A percentile compares a stretch with the other conserved stretches of the same genome.
These are phyloP conservation scores for Chironomus tentans DNA, from an alignment of 2,888 invertebrate species.

Conservation along the genomic window DNA sequence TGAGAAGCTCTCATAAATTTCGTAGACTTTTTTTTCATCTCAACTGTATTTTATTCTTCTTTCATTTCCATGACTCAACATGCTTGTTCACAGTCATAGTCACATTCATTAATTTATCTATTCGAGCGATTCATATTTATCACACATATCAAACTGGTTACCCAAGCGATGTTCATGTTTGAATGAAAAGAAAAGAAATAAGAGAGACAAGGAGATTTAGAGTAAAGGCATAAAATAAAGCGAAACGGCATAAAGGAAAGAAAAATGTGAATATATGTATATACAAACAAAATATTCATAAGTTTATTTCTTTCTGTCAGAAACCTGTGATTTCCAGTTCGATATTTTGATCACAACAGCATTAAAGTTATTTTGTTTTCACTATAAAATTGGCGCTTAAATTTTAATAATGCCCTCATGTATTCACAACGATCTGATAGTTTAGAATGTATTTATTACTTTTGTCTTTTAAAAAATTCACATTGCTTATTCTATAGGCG, in stretches of 20 bases:
- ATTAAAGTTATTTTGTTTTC: neutral
- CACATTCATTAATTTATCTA: constrained; percentile 13
- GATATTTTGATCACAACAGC: neutral
- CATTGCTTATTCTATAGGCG: neutral
- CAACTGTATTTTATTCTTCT: too few species aligned
- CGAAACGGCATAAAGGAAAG: neutral
- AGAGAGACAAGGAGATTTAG: constrained; percentile 5
- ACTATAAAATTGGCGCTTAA: neutral
- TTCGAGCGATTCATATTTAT: constrained; percentile 16
- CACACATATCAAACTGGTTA: constrained; percentile 20
- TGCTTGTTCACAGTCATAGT: neutral
- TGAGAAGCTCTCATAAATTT: neutral
- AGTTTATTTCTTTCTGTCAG: constrained; percentile 17
- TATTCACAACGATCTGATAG: constrained; percentile 8
- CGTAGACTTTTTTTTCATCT: neutral
- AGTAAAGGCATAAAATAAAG: neutral
- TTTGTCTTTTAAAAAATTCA: neutral
- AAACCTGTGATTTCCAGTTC: constrained; percentile 5
- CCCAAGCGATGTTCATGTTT: neutral
- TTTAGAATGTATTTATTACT: neutral
- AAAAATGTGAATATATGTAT: neutral
- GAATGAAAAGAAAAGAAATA: neutral
- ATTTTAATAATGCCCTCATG: neutral
- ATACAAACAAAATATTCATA: constrained; percentile 26
- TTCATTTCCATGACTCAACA: neutral